Conservation (phyloP, 2,888 invertebrate genomes). For the Ashinkailepas kermadecensis region DNA sequence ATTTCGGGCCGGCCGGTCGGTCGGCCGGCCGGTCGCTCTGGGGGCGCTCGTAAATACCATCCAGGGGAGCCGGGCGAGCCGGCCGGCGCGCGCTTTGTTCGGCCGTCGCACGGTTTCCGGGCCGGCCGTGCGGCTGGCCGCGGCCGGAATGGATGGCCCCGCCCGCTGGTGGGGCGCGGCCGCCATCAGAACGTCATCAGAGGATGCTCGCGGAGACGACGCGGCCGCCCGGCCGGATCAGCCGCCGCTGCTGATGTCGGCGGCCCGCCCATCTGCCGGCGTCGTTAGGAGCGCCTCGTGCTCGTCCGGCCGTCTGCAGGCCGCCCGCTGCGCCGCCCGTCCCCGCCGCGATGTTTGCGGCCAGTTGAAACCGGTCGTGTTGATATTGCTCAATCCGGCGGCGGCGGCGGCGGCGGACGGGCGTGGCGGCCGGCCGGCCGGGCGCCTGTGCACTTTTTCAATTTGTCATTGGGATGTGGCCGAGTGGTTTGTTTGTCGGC, state of each 20-base stretch:
- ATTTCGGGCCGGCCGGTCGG: background rate
- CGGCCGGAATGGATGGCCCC: background rate
- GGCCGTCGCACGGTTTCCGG: too few species aligned
- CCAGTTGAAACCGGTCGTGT: background rate
- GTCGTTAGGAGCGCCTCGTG: background rate
- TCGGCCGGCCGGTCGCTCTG: too few species aligned
- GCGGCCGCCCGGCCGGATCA: background rate
- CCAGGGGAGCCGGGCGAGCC: too few species aligned
- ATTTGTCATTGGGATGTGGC: background rate
- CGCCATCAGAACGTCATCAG: background rate
- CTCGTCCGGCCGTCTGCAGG: background rate
- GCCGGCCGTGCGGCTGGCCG: too few species aligned
- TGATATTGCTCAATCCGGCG: background rate
- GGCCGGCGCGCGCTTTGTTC: too few species aligned
- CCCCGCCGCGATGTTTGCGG: background rate
- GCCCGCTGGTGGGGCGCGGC: background rate
- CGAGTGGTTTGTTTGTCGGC: background rate
- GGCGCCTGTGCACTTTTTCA: conserved; percentile 6
- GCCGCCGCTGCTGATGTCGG: background rate
- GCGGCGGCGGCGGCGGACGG: background rate
- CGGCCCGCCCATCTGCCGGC: background rate
- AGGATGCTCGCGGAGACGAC: background rate
- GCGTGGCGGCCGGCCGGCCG: too few species aligned
- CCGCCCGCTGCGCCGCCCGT: background rate
- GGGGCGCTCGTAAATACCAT: background rate